Base-by-base conservation (phyloP, 2,888 invertebrate genomes). In the Nomada lathburiana region DNA sequence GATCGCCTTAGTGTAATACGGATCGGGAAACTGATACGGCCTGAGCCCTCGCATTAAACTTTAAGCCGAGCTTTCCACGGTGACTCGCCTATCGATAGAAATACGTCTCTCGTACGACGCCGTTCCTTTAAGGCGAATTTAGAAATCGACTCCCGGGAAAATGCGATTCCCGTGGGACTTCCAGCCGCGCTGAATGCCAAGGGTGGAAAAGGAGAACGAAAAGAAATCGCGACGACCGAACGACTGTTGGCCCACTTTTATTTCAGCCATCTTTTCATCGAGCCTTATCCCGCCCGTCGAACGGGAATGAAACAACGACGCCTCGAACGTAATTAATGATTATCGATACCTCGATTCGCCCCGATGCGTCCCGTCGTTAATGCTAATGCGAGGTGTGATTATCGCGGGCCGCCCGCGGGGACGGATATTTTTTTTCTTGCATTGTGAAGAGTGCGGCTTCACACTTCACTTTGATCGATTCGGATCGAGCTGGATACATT, bases 1-100 rank as follows among this genome's bases (percentile, higher is more conserved):
- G 86, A 86, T 86, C 86, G 84, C 64, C 79, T 86, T 72, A 74
- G 79, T 77, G 86, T 86, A 84, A 86, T 76, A 72, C 71, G 86
- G 86, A 79, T 84, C 57, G 76, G 68, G 84, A 81, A 76, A 81
- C 86, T 76, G 86, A 86, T 84, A 81, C 87, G 75, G 69, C 81
- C 65, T 84, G 84, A 26, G 84, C 78, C 70, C 59, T 36, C 59
- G 87, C 76, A 86, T 86, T 86, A 86, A 84, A 86, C 73, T 86
- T 86, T 86, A 86, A 86, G 84, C 86, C 82, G 82, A 76, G 86
- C 87, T 84, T 86, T 86, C 78, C 79, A 79, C 79, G 68, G 69
- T 69, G 87, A 76, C 78, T 82, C 26, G 71, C 26, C 72, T 76
- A 78, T 82, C 87, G 73, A 82, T 72, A 69, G 86, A 86, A 79